Evolutionary conservation across 2,888 invertebrate species (phyloP), one percentile per base, ranked within the genome.

Genomic region (Drosophila engyochracea): DNA sequence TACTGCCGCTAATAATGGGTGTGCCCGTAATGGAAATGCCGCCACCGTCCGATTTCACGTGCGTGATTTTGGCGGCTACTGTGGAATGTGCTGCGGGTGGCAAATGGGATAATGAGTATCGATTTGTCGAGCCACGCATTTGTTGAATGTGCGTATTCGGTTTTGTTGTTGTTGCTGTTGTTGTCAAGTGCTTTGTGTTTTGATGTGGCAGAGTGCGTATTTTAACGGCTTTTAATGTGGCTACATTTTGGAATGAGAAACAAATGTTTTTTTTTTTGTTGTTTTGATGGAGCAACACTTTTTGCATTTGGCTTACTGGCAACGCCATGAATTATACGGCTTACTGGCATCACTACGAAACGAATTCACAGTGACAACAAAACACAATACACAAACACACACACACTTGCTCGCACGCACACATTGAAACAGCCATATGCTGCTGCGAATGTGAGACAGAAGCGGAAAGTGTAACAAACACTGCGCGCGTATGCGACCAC

Each of bases 21-120:
- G 79, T 80, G 33, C 88, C 83, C 7, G 81, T 77, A 53, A 80
- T 79, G 37, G 83, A 81, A 63, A 81, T 86, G 4, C 84, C 80
- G 33, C 81, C 79, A n/a, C 94, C 92, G 52, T 94, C 91, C 81
- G 58, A 44, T 58, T 95, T 94, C 25, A 94, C 93, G 74, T 94
- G 93, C 7, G 94, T 93, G 67, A 95, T 93, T 92, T 95, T 94
- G 71, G 92, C 94, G 76, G 94, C 92, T 82, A 94, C 94, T 89
- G 94, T 90, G 70, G 82, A 79, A 70, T 83, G 76, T 67, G 81
- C 84, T 85, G 88, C 77, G 84, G 89, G 65, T 76, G 72, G 83
- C 76, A 87, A 83, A 81, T 77, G 63, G 58, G 76, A 78, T 81
- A 91, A 81, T 91, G 89, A 81, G 79, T 82, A 84, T 85, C 89